A percentile compares a stretch with the other conserved stretches of the same genome.
Evolutionary conservation across 2,888 invertebrate species (phyloP).

Genomic region (Lagria hirta): DNA sequence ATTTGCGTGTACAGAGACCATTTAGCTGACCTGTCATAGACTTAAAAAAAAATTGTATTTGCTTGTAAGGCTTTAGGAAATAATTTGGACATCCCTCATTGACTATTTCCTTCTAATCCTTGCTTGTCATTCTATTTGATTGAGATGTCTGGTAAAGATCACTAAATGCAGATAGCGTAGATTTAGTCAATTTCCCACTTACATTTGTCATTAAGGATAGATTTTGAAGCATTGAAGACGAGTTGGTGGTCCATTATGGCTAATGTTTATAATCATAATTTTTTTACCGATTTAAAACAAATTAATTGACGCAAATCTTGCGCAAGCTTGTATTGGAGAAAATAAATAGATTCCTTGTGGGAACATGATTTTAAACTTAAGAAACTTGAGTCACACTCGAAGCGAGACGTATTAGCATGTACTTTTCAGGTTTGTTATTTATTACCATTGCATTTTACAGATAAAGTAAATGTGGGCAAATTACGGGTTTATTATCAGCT

Average conservation of each 20-base stretch:
- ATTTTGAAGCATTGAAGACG: constrained; percentile 2
- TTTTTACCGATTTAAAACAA: constrained; percentile 8
- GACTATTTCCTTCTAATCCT: constrained; percentile 26
- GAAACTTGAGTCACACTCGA: constrained; percentile 43
- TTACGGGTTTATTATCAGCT: constrained; percentile 34
- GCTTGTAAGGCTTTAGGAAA: too few relatives aligned
- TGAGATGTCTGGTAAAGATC: constrained; percentile 46
- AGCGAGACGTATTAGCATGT: constrained; percentile 43
- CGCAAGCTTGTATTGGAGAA: constrained; percentile 3
- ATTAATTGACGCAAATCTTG: constrained; percentile 2
- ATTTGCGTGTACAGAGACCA: too few relatives aligned
- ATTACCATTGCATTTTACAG: constrained; percentile 31
- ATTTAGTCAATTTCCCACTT: constrained; percentile 44
- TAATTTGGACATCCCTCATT: constrained; percentile 17
- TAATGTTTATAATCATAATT: constrained; percentile 13
- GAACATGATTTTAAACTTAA: constrained; percentile 46
- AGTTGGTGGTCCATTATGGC: constrained; percentile 12
- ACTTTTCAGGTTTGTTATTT: constrained; percentile 33
- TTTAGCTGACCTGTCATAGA: too few relatives aligned
- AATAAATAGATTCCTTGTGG: constrained; percentile 16
- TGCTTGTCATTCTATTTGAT: constrained; percentile 48
- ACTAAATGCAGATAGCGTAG: constrained; percentile 42
- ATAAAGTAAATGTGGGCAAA: constrained; percentile 31
- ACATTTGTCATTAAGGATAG: constrained; percentile 37
- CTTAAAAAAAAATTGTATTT: too few relatives aligned